Evolutionary conservation across 2,888 invertebrate genomes (phyloP).

Genomic region (Pterostichus niger): DNA sequence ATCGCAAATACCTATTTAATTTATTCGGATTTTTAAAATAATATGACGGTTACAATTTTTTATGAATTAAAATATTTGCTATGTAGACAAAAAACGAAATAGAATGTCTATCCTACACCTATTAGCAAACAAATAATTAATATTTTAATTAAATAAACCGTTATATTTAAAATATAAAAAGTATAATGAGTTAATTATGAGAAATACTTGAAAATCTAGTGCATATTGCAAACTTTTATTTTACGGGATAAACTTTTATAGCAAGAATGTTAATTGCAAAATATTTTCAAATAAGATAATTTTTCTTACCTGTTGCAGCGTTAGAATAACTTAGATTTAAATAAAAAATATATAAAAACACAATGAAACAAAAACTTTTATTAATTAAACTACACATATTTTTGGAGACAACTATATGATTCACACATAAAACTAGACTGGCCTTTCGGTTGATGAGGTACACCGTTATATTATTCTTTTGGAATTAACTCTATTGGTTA

Average conservation of each 20-base stretch:
- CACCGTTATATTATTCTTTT: conserved; percentile 65
- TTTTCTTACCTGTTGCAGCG: conserved; percentile 55
- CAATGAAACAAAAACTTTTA: conserved; percentile 57
- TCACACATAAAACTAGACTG: conserved; percentile 57
- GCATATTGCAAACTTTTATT: neutral
- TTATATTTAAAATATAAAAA: no score
- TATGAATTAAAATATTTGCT: no score
- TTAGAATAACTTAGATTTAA: conserved; percentile 31
- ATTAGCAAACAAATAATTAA: no score
- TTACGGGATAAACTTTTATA: no score
- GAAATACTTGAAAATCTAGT: neutral
- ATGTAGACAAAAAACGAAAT: no score
- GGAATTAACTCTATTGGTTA: conserved; percentile 48
- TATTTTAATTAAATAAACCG: no score
- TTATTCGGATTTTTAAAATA: no score
- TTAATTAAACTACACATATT: conserved; percentile 61
- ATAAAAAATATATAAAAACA: conserved; percentile 60
- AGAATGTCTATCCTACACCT: no score
- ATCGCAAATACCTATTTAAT: no score
- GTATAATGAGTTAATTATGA: neutral
- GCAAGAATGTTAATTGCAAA: no score
- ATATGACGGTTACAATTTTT: no score
- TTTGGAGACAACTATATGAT: conserved; percentile 25
- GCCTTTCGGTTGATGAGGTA: conserved; percentile 52
- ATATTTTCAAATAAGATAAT: conserved; percentile 1